Percentiles rank a stretch among this genome's conserved stretches.
These are phyloP conservation scores for Capra hircus DNA, from an alignment of 2,113 vertebrate genomes.

Conservation along the genomic window DNA sequence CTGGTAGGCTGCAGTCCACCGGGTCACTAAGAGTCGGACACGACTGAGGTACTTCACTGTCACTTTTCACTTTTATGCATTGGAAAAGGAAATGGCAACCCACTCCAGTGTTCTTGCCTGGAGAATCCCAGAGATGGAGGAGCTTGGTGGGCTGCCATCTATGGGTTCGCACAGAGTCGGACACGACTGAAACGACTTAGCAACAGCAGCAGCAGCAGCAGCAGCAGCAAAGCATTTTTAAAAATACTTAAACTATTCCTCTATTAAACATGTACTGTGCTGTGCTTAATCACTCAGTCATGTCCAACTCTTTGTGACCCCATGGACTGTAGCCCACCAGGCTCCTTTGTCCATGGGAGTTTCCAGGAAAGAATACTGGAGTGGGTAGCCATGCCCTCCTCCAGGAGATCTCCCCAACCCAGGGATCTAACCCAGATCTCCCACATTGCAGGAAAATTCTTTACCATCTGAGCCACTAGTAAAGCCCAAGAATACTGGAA, in stretches of 20 bases:
- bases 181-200: too few species aligned
- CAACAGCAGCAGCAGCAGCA: too few species aligned
- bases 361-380: neutral
- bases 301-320: neutral
- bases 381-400: neutral
- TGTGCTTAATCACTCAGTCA: neutral
- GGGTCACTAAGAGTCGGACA: too few species aligned
- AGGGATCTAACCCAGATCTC: neutral
- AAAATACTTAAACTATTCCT: neutral
- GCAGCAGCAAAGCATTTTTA: neutral
- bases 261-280: neutral
- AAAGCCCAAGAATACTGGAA: neutral
- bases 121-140: too few species aligned
- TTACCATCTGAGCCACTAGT: neutral
- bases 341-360: neutral
- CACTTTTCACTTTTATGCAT: too few species aligned
- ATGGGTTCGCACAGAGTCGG: too few species aligned
- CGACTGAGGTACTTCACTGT: too few species aligned
- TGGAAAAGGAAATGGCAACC: too few species aligned
- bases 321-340: neutral
- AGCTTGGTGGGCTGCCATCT: too few species aligned
- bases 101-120: too few species aligned
- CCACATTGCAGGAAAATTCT: neutral
- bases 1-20: too few species aligned
- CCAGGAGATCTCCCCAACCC: neutral